phyloP scores from a whole-genome alignment of 2,113 vertebrate species.

The Natator depressus region DNA sequence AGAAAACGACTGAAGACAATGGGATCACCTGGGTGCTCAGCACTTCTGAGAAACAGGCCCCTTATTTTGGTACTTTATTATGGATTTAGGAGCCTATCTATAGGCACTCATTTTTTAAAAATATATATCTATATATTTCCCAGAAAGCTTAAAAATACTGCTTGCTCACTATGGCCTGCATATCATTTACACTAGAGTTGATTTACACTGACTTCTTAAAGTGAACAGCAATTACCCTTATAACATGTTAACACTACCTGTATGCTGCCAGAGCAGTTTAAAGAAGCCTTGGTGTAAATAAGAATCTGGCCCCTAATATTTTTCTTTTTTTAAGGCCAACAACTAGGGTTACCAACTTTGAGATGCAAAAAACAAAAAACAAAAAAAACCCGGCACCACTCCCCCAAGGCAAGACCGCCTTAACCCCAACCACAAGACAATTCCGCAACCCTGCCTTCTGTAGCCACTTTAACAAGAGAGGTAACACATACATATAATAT shows the following conservation, averaged over 20 bases:
- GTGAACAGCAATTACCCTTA: not conserved
- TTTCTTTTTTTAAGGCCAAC: not conserved
- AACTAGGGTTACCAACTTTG: not conserved
- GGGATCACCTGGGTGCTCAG: not conserved
- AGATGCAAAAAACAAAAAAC: too few species aligned
- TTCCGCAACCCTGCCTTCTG: too few species aligned
- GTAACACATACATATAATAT: too few species aligned
- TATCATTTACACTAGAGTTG: slow-evolving; percentile 13
- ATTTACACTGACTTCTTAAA: not conserved
- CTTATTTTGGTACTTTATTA: not conserved
- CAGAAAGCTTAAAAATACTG: not conserved
- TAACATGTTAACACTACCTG: not conserved
- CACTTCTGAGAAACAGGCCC: not conserved
- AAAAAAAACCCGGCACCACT: too few species aligned
- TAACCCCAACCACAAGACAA: too few species aligned
- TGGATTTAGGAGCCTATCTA: not conserved
- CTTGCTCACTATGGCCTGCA: rapidly evolving
- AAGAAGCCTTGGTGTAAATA: not conserved
- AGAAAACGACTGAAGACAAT: not conserved
- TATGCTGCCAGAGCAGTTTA: not conserved
- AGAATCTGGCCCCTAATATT: not conserved
- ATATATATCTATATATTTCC: not conserved
- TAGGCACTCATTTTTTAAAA: not conserved
- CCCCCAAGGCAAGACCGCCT: too few species aligned
- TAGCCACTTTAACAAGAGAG: too few species aligned